Evolutionary conservation across 92 coral and sea anemone genomes (phyloP), one percentile per base, ranked within the genome.

Genomic region (Zoanthus sansibaricus): DNA sequence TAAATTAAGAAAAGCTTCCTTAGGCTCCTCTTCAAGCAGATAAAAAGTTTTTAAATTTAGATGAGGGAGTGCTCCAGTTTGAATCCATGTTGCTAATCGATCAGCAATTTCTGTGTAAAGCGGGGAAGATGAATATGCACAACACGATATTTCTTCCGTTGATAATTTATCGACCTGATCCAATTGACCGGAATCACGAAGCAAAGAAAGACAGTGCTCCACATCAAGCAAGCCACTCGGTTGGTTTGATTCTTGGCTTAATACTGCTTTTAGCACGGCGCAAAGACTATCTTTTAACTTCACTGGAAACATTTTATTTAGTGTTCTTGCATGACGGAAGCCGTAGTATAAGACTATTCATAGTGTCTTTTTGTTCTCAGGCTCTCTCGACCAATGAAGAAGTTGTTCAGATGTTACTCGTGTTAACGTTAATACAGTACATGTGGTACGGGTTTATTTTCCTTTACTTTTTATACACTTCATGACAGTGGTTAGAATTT

Each of bases 71-170:
- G 47, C 70, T 51, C 93, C 94, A 77, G 37, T 82, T 68, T 82
- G 75, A 84, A 91, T 78, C 96, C 98, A 96, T 20, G 61, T 56
- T 37, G 73, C 46, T 52, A 96, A 87, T 44, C 79, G 88, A 14
- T 82, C 78, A 12, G 95, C 89, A 55, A 96, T 56, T 90, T 92
- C 92, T 5, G 64, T 18, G 82, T 93, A 94, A 4, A 96, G 87
- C 2, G 98, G 98, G 56, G 86, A 76, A 30, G 20, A 44, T 1
- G 93, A 96, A 55, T 96, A 96, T 21, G 12, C 6, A 47, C 13
- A 47, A 6, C 25, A 48, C 8, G 55, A 32, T 16, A 9, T 30
- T 4, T 10, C 7, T 20, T 18, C 48, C 48, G 32, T 45, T 17
- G 55, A 44, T 12, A 70, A 54, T 68, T n/a, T n/a, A 51, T 16